Percentiles rank a stretch among this genome's conserved stretches.
phyloP scores from a whole-genome alignment of 2,888 invertebrate species.

The Blastobasis adustella region DNA sequence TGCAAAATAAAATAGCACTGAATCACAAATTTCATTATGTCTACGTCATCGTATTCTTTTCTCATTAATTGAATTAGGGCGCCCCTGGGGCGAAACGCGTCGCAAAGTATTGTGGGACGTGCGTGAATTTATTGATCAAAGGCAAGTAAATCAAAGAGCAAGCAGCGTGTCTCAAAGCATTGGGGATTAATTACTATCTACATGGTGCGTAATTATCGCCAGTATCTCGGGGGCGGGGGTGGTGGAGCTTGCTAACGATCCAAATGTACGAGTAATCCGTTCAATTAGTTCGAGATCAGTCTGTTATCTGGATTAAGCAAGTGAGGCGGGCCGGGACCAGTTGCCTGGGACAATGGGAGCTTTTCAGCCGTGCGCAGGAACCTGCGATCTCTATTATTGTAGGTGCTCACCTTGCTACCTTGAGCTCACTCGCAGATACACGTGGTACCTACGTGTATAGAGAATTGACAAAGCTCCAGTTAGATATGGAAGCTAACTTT shows the following conservation, averaged over 20 bases:
- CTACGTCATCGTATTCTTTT: too few relatives aligned
- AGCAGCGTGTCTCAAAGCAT: conserved; percentile 1
- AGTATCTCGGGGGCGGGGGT: neutral
- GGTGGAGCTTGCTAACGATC: conserved; percentile 20
- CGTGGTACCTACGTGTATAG: too few relatives aligned
- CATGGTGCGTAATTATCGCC: conserved; percentile 1
- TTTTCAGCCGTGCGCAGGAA: neutral
- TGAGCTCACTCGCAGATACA: too few relatives aligned
- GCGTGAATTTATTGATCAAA: neutral
- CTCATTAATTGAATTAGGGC: too few relatives aligned
- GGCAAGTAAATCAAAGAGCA: conserved; percentile 1
- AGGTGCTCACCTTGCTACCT: too few relatives aligned
- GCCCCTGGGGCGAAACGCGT: too few relatives aligned
- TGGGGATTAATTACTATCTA: conserved; percentile 7
- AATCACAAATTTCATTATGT: too few relatives aligned
- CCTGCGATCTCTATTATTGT: too few relatives aligned
- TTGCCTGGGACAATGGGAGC: neutral
- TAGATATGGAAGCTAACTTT: too few relatives aligned
- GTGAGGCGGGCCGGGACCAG: neutral
- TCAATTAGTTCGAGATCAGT: conserved; percentile 49
- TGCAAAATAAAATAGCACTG: too few relatives aligned
- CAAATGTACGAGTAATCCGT: conserved; percentile 36
- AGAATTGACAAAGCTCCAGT: too few relatives aligned
- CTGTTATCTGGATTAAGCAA: conserved; percentile 31
- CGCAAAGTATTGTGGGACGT: neutral